These are phyloP conservation scores for Lepus europaeus DNA, from an alignment of 2,113 vertebrate species.

Conservation along the genomic window DNA sequence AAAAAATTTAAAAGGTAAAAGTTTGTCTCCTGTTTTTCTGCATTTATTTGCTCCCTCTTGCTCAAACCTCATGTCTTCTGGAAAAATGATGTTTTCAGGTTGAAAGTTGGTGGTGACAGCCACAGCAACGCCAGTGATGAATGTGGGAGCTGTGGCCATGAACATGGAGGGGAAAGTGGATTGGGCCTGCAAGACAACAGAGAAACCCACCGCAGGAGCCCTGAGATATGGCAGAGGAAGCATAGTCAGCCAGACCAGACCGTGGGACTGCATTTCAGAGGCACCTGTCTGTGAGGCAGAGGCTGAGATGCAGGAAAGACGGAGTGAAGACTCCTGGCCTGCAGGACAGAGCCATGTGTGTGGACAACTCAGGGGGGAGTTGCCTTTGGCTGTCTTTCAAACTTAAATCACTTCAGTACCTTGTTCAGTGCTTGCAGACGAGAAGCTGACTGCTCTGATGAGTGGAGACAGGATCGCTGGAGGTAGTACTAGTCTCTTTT, in stretches of 20 bases:
- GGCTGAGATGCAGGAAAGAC: background rate
- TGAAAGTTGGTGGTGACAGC: background rate
- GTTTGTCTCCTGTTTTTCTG: background rate
- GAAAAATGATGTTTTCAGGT: background rate
- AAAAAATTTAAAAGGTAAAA: background rate
- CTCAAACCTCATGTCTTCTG: background rate
- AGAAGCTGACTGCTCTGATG: background rate
- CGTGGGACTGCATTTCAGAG: too few relatives aligned
- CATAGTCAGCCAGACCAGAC: background rate
- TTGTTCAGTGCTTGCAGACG: background rate
- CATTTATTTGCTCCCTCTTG: background rate
- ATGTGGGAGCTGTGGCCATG: background rate
- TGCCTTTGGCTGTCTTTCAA: background rate
- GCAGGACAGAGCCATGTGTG: background rate
- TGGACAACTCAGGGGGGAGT: background rate
- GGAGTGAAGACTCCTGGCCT: background rate
- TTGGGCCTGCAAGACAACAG: background rate
- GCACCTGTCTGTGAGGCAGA: fast-evolving
- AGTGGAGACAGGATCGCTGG: background rate
- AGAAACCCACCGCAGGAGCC: background rate
- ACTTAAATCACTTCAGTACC: background rate
- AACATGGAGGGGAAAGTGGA: background rate
- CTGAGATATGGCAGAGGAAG: background rate
- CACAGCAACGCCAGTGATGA: background rate
- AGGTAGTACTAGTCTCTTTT: background rate